Conservation (phyloP, 2,797 vertebrate genomes). For the Rhadinocentrus ornatus region DNA sequence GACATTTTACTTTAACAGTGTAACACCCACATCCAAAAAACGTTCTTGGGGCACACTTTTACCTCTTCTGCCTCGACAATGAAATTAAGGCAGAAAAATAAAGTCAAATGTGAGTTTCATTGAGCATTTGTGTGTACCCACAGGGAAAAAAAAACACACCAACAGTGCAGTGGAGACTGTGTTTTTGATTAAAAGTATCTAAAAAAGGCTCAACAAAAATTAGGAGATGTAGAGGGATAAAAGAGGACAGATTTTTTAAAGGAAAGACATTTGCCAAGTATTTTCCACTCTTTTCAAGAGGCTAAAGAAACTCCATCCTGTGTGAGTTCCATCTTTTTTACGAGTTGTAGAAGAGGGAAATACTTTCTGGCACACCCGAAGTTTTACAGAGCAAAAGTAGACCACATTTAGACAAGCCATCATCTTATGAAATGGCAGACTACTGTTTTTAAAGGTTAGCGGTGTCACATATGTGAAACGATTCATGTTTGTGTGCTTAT, state of each 20-base stretch:
- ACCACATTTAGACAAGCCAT: constrained; percentile 65
- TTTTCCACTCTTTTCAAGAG: constrained; percentile 74
- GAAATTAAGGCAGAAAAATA: constrained; percentile 40
- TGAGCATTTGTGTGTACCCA: constrained; percentile 26
- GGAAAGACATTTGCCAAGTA: constrained; percentile 52
- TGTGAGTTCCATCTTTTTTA: constrained; percentile 57
- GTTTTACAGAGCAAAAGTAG: constrained; percentile 67
- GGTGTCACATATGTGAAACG: constrained; percentile 34
- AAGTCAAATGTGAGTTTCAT: constrained; percentile 36
- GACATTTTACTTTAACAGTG: constrained; percentile 9
- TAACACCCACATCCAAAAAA: not conserved
- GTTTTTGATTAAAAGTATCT: constrained; percentile 6
- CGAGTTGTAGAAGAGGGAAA: constrained; percentile 74
- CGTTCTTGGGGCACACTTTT: constrained; percentile 6
- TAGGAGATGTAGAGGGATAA: constrained; percentile 14
- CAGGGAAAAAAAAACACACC: constrained; percentile 24
- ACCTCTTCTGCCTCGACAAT: constrained; percentile 20
- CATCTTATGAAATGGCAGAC: constrained; percentile 43
- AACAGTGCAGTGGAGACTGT: constrained; percentile 13
- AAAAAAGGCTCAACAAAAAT: constrained; percentile 3
- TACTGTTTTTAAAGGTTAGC: constrained; percentile 53
- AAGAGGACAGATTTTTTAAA: constrained; percentile 21
- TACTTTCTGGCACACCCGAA: constrained; percentile 65
- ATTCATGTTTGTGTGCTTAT: constrained; percentile 15
- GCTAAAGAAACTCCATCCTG: constrained; percentile 70